phyloP scores from a whole-genome alignment of 2,888 invertebrate genomes.

The Sipunculus nudus region DNA sequence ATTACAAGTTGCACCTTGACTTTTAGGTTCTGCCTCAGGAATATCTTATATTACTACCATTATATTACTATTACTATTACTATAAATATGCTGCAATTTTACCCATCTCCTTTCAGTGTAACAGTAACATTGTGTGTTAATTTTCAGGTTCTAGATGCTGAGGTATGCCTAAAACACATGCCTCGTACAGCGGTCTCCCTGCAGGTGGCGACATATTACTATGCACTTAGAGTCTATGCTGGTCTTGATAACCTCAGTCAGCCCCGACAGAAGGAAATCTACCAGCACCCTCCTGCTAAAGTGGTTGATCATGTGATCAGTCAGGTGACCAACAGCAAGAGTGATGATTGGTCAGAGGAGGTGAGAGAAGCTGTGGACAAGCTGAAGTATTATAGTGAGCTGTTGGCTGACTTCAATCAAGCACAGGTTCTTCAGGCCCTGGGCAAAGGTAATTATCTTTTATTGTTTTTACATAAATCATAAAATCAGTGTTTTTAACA shows the following conservation, averaged over 20 bases:
- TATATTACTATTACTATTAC: too few relatives aligned
- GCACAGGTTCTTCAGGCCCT: conserved; percentile 66
- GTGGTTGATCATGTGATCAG: conserved; percentile 48
- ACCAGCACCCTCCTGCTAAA: conserved; percentile 44
- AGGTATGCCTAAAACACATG: conserved; percentile 59
- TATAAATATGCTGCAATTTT: too few relatives aligned
- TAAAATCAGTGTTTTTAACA: too few relatives aligned
- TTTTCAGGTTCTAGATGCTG: conserved; percentile 57
- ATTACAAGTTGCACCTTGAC: too few relatives aligned
- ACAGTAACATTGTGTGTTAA: too few relatives aligned
- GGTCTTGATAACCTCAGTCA: conserved; percentile 41
- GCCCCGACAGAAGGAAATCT: conserved; percentile 42
- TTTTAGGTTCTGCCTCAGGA: too few relatives aligned
- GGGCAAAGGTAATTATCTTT: conserved; percentile 61
- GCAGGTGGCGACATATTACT: conserved; percentile 66
- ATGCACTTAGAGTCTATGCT: conserved; percentile 60
- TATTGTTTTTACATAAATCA: too few relatives aligned
- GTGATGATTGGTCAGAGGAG: conserved; percentile 45
- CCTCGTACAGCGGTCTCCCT: conserved; percentile 65
- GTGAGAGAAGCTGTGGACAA: conserved; percentile 48
- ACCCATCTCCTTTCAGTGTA: too few relatives aligned
- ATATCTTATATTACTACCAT: too few relatives aligned
- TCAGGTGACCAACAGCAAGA: conserved; percentile 42
- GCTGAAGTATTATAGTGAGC: conserved; percentile 59
- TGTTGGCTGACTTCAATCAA: conserved; percentile 66